phyloP scores from a whole-genome alignment of 2,113 vertebrate species.

The Oncorhynchus masou region DNA sequence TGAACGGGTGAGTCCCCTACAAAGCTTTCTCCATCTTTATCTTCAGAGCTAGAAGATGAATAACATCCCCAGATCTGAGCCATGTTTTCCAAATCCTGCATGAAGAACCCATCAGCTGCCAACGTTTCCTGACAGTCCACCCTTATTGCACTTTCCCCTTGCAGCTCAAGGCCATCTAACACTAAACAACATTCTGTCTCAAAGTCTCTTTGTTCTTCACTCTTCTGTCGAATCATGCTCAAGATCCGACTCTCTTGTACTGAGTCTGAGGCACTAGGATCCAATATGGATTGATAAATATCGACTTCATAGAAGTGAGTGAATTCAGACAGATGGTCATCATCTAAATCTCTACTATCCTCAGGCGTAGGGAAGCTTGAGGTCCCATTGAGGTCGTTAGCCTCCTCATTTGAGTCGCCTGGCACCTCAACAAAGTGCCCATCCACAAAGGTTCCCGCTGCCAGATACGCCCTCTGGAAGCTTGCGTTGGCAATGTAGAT shows the following conservation, averaged over 20 bases:
- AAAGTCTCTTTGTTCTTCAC: constrained; percentile 88
- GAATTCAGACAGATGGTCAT: constrained; percentile 97
- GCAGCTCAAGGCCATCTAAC: constrained; percentile 94
- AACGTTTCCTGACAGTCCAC: constrained; percentile 84
- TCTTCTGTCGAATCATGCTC: constrained; percentile 98
- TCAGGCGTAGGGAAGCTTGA: constrained; percentile 90
- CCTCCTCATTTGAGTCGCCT: constrained; percentile 86
- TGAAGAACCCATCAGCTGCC: constrained; percentile 86
- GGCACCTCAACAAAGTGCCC: constrained; percentile 97
- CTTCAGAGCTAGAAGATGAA: constrained; percentile 92
- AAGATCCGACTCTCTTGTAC: constrained; percentile 98
- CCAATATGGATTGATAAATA: constrained; percentile 99
- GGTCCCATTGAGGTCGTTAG: constrained; percentile 86
- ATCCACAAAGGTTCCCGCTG: constrained; percentile 95
- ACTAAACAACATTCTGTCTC: constrained; percentile 97
- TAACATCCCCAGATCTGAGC: constrained; percentile 97
- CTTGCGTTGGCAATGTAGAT: constrained; percentile 86
- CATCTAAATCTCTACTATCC: constrained; percentile 93
- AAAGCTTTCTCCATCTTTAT: constrained; percentile 95
- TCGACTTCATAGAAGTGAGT: constrained; percentile 99
- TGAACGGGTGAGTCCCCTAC: constrained; percentile 87
- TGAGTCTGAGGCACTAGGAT: constrained; percentile 99
- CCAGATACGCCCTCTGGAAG: constrained; percentile 89
- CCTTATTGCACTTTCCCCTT: constrained; percentile 99
- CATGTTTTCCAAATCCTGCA: constrained; percentile 90